A percentile compares a stretch with the other conserved stretches of the same genome.
Evolutionary conservation across 2,113 vertebrate genomes (phyloP).

Genomic region (Uria aalge): DNA sequence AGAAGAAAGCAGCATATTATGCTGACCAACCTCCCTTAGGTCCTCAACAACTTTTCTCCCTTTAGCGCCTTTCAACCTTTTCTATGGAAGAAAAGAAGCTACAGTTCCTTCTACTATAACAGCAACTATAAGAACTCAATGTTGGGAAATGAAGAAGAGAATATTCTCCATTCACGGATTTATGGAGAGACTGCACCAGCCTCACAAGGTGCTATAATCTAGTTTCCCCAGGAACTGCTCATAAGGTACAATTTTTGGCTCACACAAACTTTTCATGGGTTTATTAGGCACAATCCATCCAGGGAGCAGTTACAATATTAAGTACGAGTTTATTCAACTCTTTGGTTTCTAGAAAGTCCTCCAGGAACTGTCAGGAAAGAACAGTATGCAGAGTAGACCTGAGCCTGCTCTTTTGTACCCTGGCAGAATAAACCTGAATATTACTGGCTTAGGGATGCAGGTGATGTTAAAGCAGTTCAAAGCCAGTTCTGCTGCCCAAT

Average conservation of each 20-base stretch:
- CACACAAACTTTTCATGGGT: neutral
- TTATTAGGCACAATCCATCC: neutral
- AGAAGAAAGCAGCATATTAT: neutral
- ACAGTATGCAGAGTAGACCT: neutral
- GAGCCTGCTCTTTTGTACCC: neutral
- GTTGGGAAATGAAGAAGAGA: neutral
- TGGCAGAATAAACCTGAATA: neutral
- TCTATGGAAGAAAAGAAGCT: neutral
- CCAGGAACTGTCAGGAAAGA: neutral
- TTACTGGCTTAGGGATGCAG: neutral
- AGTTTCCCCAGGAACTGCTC: neutral
- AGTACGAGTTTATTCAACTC: neutral
- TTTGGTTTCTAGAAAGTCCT: neutral
- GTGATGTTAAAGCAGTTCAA: neutral
- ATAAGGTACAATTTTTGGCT: neutral
- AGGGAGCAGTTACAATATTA: neutral
- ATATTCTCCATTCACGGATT: neutral
- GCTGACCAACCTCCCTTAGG: neutral
- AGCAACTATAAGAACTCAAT: neutral
- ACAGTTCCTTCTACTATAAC: neutral
- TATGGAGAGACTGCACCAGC: neutral
- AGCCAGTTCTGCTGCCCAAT: neutral
- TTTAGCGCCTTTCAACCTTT: neutral
- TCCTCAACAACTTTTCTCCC: neutral
- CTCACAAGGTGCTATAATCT: neutral